phyloP scores from a whole-genome alignment of 2,888 invertebrate genomes.

The Pardosa pseudoannulata region DNA sequence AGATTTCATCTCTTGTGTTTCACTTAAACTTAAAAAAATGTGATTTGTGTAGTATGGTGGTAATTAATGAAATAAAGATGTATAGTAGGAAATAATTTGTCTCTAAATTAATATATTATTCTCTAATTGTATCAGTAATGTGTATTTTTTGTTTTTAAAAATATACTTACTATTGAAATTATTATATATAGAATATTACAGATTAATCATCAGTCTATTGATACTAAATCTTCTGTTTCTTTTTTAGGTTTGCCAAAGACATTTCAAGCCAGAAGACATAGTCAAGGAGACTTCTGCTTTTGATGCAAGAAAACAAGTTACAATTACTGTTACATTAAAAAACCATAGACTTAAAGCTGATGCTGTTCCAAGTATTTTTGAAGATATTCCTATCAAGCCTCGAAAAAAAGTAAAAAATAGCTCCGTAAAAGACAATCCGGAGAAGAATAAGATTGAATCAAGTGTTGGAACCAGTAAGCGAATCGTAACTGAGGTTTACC shows the following conservation, averaged over 20 bases:
- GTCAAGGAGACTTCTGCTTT: conserved; percentile 23
- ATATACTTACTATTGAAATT: too few species aligned
- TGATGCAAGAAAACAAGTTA: conserved; percentile 21
- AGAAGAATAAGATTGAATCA: neutral
- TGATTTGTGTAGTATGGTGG: too few species aligned
- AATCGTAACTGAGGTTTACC: conserved; percentile 17
- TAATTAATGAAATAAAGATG: too few species aligned
- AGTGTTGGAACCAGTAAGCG: conserved; percentile 28
- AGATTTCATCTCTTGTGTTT: too few species aligned
- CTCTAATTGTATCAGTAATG: too few species aligned
- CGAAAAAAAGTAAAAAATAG: neutral
- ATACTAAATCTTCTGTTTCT: neutral
- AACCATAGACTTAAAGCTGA: neutral
- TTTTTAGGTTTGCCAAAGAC: conserved; percentile 26
- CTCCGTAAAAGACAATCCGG: neutral
- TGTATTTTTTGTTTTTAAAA: too few species aligned
- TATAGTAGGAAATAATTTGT: too few species aligned
- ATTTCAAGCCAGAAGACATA: conserved; percentile 44
- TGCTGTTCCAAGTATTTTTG: conserved; percentile 21
- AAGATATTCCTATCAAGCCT: neutral
- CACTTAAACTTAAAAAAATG: too few species aligned
- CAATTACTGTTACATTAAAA: conserved; percentile 22
- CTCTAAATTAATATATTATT: too few species aligned
- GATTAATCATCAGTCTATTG: too few species aligned
- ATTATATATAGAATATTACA: too few species aligned